Conservation (phyloP, 2,797 vertebrate species). For the Gymnocypris eckloni region DNA sequence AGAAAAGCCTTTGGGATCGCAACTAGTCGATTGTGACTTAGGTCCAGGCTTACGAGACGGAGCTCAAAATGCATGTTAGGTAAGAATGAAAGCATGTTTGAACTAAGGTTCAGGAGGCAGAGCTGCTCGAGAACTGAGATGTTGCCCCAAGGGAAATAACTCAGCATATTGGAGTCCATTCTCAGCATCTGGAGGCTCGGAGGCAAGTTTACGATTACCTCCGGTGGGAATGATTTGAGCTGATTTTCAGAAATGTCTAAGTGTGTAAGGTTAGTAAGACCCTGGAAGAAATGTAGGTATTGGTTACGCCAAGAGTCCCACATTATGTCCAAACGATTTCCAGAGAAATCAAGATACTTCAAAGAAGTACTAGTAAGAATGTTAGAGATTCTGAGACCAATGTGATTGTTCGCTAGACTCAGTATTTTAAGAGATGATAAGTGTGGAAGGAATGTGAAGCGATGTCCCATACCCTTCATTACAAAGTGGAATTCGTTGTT, state of each 20-base stretch:
- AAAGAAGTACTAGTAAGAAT: conserved; percentile 74
- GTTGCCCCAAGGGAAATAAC: conserved; percentile 79
- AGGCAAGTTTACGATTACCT: conserved; percentile 74
- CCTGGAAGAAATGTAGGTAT: conserved; percentile 78
- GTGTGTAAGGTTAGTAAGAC: conserved; percentile 73
- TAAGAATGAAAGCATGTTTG: conserved; percentile 71
- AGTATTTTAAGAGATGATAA: conserved; percentile 73
- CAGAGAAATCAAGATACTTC: conserved; percentile 76
- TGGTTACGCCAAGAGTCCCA: conserved; percentile 74
- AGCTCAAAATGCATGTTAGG: conserved; percentile 68
- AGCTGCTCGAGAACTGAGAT: conserved; percentile 72
- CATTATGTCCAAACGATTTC: conserved; percentile 79
- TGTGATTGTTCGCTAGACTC: conserved; percentile 80
- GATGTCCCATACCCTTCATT: conserved; percentile 83
- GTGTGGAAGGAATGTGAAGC: conserved; percentile 74
- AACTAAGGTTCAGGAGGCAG: conserved; percentile 75
- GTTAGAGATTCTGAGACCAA: conserved; percentile 75
- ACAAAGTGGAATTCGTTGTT: conserved; percentile 82
- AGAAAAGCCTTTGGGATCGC: conserved; percentile 79
- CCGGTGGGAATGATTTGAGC: conserved; percentile 67
- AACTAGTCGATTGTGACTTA: conserved; percentile 79
- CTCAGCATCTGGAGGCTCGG: conserved; percentile 68
- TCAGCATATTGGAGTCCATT: conserved; percentile 72
- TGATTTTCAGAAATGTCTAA: conserved; percentile 81
- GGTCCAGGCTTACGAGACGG: conserved; percentile 74